Evolutionary conservation across 2,888 invertebrate genomes (phyloP).

Genomic region (Rotaria socialis): DNA sequence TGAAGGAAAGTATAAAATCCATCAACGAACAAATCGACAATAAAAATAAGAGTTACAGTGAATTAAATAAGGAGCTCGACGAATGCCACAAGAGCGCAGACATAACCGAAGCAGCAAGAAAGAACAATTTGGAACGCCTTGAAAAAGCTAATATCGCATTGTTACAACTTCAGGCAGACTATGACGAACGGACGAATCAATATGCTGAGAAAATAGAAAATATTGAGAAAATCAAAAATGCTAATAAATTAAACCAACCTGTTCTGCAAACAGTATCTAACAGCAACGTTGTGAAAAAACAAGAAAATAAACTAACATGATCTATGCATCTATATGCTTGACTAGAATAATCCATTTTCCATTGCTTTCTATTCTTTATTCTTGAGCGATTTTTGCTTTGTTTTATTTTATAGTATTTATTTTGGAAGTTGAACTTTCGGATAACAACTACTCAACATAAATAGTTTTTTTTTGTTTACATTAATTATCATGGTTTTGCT

Average conservation of each 20-base stretch:
- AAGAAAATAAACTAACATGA: not conserved
- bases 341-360: too few relatives aligned
- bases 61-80: not conserved
- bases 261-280: not conserved
- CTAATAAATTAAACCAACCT: not conserved
- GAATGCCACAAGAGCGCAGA: not conserved
- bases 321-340: too few relatives aligned
- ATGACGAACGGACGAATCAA: not conserved
- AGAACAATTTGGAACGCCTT: not conserved
- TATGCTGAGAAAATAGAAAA: not conserved
- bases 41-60: not conserved
- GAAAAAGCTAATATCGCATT: not conserved
- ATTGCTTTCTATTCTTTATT: too few relatives aligned
- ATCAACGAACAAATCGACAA: not conserved
- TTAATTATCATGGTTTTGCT: too few relatives aligned
- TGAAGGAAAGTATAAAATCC: not conserved
- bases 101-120: not conserved
- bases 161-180: not conserved
- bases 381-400: too few relatives aligned
- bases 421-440: too few relatives aligned
- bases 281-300: not conserved
- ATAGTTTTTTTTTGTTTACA: too few relatives aligned
- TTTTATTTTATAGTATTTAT: too few relatives aligned
- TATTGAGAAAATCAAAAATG: not conserved
- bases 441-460: not conserved